Base-by-base conservation (phyloP, 2,797 vertebrate genomes). In the Anas acuta region DNA sequence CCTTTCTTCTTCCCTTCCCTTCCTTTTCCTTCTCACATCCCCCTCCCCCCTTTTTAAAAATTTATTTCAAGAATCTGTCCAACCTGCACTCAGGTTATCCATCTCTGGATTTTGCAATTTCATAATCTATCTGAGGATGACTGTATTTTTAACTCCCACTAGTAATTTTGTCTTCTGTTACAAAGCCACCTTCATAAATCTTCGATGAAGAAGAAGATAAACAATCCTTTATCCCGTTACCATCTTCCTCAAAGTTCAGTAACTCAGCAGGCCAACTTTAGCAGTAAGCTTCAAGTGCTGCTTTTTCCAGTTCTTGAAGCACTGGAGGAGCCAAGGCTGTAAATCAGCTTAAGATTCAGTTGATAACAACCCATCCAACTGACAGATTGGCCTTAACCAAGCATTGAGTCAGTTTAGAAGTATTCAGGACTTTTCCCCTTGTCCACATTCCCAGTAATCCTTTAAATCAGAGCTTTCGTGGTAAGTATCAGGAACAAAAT, bases 131-230 rank as follows among this genome's bases (percentile, higher is more conserved):
- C 75, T 84, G 60, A 84, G 56, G 18, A 64, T 58, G 41, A 60
- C 43, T 91, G 64, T 53, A 90, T 91, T 94, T 94, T 95, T 77
- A 53, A 84, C 82, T 89, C 91, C 82, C 78, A 85, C 91, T 87
- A 89, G 56, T 74, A 93, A 84, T 92, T 93, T 91, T 76, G 32
- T 81, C 82, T 94, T 94, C 23, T 81, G 43, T 86, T 84, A 78
- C n/a, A 84, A 92, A 92, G 43, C n/a, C 15, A 10, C 25, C 76
- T 86, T 81, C n/a, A 16, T 84, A 88, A 75, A 26, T 91, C 65
- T 45, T 66, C 3, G 2, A 91, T 18, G 69, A 70, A 93, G 61
- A 80, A 30, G n/a, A 47, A 37, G 41, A 80, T 60, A 86, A 95
- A 79, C 47, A 83, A 47, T 49, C 28, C 15, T 30, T 7, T 64